Evolutionary conservation across 2,113 vertebrate genomes (phyloP).

Genomic region (Hemiscyllium ocellatum): DNA sequence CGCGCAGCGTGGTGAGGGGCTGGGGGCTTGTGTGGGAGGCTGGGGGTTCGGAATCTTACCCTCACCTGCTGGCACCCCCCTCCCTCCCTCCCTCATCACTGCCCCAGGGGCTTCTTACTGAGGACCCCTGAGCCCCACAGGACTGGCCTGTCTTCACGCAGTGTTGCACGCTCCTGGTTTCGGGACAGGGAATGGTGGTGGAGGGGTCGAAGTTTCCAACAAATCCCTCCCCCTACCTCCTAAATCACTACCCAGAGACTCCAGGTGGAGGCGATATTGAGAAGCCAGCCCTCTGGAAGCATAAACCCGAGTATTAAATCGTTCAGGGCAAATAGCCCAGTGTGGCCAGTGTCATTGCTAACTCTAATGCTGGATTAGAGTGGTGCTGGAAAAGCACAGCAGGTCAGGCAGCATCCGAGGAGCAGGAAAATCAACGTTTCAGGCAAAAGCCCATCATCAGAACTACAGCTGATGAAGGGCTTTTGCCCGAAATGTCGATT

Average conservation of each 20-base stretch:
- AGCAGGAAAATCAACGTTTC: no score
- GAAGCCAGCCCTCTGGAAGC: background rate
- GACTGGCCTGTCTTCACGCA: background rate
- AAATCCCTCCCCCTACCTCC: background rate
- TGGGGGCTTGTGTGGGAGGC: background rate
- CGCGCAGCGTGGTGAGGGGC: no score
- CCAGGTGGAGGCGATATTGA: background rate
- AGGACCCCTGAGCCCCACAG: background rate
- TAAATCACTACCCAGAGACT: background rate
- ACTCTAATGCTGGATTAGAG: no score
- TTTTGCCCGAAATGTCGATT: no score
- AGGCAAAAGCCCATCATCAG: no score
- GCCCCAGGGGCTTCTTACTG: background rate
- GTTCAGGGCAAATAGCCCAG: background rate
- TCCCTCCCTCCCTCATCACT: background rate
- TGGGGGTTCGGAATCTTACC: background rate
- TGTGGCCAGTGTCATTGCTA: background rate
- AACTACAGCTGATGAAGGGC: no score
- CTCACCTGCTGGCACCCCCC: background rate
- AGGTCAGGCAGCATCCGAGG: no score
- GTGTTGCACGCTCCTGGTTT: background rate
- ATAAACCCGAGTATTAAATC: background rate
- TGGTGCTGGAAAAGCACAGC: no score
- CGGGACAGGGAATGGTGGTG: background rate
- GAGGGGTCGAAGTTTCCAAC: no score